Base-by-base conservation (phyloP, 35 echinoderm and acorn worm species). In the Lytechinus variegatus region DNA sequence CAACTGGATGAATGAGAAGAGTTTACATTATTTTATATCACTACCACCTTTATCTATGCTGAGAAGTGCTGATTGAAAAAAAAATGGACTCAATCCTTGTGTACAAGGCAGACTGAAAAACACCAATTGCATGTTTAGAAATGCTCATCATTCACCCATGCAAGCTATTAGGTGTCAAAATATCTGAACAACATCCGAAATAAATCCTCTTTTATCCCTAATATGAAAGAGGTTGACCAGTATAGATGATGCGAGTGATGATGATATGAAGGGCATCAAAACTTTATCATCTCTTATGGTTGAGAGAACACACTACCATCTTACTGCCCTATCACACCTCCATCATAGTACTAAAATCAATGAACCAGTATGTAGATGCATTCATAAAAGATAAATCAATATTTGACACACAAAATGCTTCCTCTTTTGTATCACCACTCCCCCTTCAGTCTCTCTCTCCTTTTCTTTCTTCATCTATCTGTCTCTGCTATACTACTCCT, bases 391-490 rank as follows among this genome's bases (percentile, higher is more conserved):
- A 24, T 19, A 79, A 79, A 79, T 79, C 66, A 79, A 79, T 79
- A 79, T 79, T 79, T 79, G 66, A 79, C 66, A 79, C 66, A 79
- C 16, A 79, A 79, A 79, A 79, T 79, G 66, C 66, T 79, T 79
- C 66, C 66, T 9, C 57, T 60, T 58, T 79, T 79, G 66, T 79
- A 79, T 79, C 66, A 52, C 87, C 24, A 4, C 87, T 51, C 3
- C 27, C 52, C 27, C 27, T 21, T 53, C 52, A 8, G 27, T 53
- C 87, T 89, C 28, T 29, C 87, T 24, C 27, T 29, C 0, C 88
- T 29, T 19, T 24, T 51, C 87, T 21, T 51, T n/a, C 27, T 28
- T n/a, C 87, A 24, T n/a, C 87, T 88, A 88, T 51, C 44, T 90
- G 0, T 33, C 87, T 53, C 11, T 90, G 8, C 28, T 90, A 4